phyloP scores from a whole-genome alignment of 2,888 invertebrate genomes.

The Conops quadrifasciatus region DNA sequence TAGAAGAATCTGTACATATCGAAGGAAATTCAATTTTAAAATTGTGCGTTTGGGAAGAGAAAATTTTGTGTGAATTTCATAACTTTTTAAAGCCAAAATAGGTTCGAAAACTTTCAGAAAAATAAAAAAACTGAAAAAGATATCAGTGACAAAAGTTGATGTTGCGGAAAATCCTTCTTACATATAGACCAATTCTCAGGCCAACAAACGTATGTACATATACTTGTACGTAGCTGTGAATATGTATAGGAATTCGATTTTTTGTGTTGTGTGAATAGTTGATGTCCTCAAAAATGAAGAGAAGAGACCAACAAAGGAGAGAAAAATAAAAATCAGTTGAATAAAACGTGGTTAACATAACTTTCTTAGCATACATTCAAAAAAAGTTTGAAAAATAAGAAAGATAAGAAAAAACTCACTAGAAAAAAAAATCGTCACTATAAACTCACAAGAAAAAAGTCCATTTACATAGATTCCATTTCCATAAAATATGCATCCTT shows the following conservation, averaged over 20 bases:
- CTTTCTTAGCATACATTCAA: no score
- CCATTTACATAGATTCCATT: no score
- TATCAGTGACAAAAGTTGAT: background rate
- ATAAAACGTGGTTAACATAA: conserved; percentile 5
- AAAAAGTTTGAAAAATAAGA: no score
- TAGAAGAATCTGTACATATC: no score
- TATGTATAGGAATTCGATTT: conserved; percentile 51
- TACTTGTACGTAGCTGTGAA: background rate
- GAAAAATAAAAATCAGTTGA: background rate
- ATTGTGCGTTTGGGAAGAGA: no score
- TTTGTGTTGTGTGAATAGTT: conserved; percentile 31
- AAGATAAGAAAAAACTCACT: no score
- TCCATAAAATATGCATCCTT: no score
- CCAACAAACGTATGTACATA: conserved; percentile 36
- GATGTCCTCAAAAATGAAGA: conserved; percentile 23
- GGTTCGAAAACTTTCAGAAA: conserved; percentile 19
- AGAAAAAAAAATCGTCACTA: no score
- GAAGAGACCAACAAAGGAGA: background rate
- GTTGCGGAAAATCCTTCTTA: conserved; percentile 49
- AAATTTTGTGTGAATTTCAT: no score
- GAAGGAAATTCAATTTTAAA: no score
- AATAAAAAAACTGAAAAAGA: conserved; percentile 10
- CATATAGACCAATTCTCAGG: conserved; percentile 35
- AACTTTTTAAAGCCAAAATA: no score
- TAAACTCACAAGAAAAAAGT: no score